Evolutionary conservation across 2,113 vertebrate species (phyloP), one percentile per base, ranked within the genome.

Genomic region (Seriola rivoliana): DNA sequence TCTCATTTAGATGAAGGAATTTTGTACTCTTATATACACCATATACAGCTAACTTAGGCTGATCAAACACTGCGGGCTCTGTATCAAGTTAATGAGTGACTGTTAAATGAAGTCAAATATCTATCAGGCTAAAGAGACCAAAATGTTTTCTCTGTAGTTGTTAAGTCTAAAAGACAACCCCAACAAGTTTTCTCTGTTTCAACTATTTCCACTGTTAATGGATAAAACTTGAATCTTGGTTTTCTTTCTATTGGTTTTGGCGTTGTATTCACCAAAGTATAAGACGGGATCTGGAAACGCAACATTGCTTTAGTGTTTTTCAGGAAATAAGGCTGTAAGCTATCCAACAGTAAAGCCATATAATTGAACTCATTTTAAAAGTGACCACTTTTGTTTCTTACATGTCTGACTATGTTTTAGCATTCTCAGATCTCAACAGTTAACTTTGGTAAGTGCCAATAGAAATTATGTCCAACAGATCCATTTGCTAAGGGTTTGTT

Each of bases 31-130:
- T 29, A 29, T 29, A 29, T 29, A 29, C 14, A 17, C 16, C 17
- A 14, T 44, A n/a, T 19, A 40, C 44, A 65, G 46, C 63, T 74
- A 23, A 29, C 29, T 69, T n/a, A 63, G 40, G 25, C 14, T 17
- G 57, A 57, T 36, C 60, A 50, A 25, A 52, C 1, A 4, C 50
- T 19, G 3, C 46, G 48, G 52, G 14, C 71, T 40, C 46, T 25
- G 38, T 17, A 50, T 69, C 11, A 71, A 62, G 4, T 50, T 62
- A 81, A 46, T 57, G 8, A 75, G 32, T 44, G n/a, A 48, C 46
- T 60, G 55, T 29, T 29, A 29, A 69, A 69, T 67, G 2, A n/a
- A 36, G 19, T 23, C 25, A 55, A 59, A 68, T 1, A 64, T 69
- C 44, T 29, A 36, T 13, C 11, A 29, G 23, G 5, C 32, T 60